Evolutionary conservation across 30 jellyfish, hydroid and myxozoan species (phyloP).

Genomic region (Rhopilema esculentum): DNA sequence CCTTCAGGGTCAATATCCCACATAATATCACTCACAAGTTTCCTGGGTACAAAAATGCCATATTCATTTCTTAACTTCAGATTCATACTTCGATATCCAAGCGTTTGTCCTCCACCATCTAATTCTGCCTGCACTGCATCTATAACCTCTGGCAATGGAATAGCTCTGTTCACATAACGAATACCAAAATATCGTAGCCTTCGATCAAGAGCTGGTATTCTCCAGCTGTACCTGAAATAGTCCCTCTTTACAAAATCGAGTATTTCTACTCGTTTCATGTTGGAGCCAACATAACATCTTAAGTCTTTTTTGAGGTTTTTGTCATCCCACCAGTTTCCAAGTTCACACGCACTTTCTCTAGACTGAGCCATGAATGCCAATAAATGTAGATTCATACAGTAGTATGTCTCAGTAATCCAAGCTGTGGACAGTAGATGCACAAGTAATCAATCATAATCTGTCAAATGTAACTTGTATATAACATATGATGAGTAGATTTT

Average conservation of each 20-base stretch:
- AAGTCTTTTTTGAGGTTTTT: slow-evolving; percentile 15
- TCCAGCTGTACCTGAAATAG: slow-evolving; percentile 55
- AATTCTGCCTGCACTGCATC: slow-evolving; percentile 47
- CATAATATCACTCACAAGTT: slow-evolving; percentile 43
- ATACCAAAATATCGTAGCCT: slow-evolving; percentile 35
- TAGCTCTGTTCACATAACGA: neutral
- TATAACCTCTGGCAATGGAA: slow-evolving; percentile 4
- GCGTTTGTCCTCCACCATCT: slow-evolving; percentile 37
- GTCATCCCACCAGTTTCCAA: slow-evolving; percentile 31
- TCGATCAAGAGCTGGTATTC: slow-evolving; percentile 53
- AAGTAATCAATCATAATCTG: slow-evolving; percentile 2
- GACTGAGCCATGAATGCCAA: neutral
- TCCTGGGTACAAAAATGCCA: slow-evolving; percentile 44
- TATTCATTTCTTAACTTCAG: slow-evolving; percentile 26
- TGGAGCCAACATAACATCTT: neutral
- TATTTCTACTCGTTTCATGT: slow-evolving; percentile 20
- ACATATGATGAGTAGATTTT: no score
- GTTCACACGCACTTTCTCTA: neutral
- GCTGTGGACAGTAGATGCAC: neutral
- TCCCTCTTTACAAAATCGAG: slow-evolving; percentile 24
- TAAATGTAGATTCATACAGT: neutral
- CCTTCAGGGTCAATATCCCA: slow-evolving; percentile 41
- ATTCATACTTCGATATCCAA: slow-evolving; percentile 55
- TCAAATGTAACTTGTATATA: no score
- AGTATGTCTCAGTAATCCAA: neutral